Percentiles rank a stretch among this genome's conserved stretches.
These are phyloP conservation scores for Stenotaenia linearis DNA, from an alignment of 2,888 invertebrate species.

Conservation along the genomic window DNA sequence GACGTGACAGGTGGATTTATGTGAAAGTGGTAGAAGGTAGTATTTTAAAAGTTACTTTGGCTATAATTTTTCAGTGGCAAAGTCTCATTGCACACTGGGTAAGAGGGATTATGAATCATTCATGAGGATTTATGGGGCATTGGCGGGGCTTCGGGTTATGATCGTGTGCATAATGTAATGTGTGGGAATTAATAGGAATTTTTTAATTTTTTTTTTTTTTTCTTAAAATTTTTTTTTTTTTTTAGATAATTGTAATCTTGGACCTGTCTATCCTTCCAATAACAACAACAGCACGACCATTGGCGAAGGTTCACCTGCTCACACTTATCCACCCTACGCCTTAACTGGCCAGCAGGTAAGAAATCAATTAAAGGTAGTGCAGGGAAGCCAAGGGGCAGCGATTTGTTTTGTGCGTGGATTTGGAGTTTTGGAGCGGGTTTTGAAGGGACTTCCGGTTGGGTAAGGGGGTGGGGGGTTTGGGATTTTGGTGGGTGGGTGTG, in stretches of 20 bases:
- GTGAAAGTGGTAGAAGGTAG: conserved; percentile 5
- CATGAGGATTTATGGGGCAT: conserved; percentile 19
- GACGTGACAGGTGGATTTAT: conserved; percentile 5
- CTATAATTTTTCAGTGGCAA: conserved; percentile 3
- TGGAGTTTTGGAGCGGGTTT: too few species aligned
- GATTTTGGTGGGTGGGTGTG: too few species aligned
- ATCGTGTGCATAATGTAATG: not conserved
- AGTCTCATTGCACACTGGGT: not conserved
- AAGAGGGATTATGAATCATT: conserved; percentile 21
- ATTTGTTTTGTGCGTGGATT: too few species aligned
- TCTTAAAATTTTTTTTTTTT: not conserved
- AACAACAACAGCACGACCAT: conserved; percentile 1
- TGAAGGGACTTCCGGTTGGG: too few species aligned
- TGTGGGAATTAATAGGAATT: not conserved
- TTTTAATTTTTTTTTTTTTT: not conserved
- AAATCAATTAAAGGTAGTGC: not conserved
- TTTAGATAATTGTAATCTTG: not conserved
- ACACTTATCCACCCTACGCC: conserved; percentile 18
- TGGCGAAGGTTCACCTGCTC: not conserved
- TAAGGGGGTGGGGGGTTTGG: too few species aligned
- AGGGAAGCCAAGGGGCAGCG: too few species aligned
- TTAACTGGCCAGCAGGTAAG: conserved; percentile 19
- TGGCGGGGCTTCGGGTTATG: not conserved
- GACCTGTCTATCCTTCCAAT: conserved; percentile 7
- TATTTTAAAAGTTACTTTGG: conserved; percentile 26